Conservation (phyloP, 1,140 invertebrate genomes). For the Drosophila pachea region DNA sequence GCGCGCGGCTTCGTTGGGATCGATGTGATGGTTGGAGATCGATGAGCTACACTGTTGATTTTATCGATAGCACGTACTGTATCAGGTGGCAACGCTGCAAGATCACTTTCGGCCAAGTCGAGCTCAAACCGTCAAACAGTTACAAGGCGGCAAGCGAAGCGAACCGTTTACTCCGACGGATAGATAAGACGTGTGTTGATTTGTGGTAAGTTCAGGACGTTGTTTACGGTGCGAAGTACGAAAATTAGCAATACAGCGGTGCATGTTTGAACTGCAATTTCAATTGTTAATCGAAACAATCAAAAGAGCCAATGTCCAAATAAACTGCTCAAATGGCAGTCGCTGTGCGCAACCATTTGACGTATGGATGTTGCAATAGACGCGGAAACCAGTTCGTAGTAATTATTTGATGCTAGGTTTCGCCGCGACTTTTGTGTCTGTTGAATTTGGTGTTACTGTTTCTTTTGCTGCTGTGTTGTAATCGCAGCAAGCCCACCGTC, state of each 20-base stretch:
- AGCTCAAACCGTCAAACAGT: conserved; percentile 26
- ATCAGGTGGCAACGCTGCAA: conserved; percentile 21
- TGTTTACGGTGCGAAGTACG: background rate
- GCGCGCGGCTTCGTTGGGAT: conserved; percentile 11
- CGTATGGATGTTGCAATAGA: conserved; percentile 59
- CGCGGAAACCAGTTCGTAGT: conserved; percentile 68
- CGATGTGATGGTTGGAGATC: conserved; percentile 11
- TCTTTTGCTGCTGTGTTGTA: conserved; percentile 48
- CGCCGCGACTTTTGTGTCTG: conserved; percentile 14
- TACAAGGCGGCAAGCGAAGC: conserved; percentile 29
- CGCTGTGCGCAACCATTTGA: conserved; percentile 30
- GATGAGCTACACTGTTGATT: background rate
- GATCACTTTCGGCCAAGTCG: background rate
- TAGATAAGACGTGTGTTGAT: too few relatives aligned
- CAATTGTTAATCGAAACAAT: conserved; percentile 18
- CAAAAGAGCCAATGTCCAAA: conserved; percentile 28
- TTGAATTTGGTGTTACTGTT: background rate
- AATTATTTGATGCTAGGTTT: conserved; percentile 66
- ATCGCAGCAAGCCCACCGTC: conserved; percentile 48
- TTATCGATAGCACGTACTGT: conserved; percentile 15
- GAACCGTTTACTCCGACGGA: conserved; percentile 14
- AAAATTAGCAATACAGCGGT: conserved; percentile 16
- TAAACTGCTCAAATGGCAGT: conserved; percentile 22
- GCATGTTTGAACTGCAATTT: conserved; percentile 25
- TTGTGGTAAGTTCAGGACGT: conserved; percentile 24